phyloP scores from a whole-genome alignment of 2,113 vertebrate species.

The Scalopus aquaticus region DNA sequence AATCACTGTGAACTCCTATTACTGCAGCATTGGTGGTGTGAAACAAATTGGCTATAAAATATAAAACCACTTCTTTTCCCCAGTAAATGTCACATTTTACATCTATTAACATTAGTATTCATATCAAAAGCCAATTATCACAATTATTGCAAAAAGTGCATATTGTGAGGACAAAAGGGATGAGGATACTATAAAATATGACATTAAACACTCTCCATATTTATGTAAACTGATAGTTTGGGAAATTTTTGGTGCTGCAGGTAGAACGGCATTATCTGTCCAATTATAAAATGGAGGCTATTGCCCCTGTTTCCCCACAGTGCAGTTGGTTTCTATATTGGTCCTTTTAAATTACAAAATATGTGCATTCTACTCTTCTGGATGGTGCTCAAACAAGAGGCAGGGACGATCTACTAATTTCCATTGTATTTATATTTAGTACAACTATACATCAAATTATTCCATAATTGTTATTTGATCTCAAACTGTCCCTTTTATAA shows the following conservation, averaged over 20 bases:
- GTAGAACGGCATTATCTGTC: neutral
- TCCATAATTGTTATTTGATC: neutral
- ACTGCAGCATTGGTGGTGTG: neutral
- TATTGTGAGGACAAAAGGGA: neutral
- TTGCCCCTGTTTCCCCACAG: neutral
- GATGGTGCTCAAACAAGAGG: neutral
- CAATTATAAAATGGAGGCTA: neutral
- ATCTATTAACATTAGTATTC: conserved; percentile 64
- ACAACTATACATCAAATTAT: neutral
- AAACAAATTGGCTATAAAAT: conserved; percentile 37
- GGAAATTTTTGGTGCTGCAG: neutral
- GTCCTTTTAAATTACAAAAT: neutral
- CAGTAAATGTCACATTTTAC: conserved; percentile 68
- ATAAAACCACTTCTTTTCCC: neutral
- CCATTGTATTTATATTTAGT: neutral
- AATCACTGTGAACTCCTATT: neutral
- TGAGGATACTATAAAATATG: neutral
- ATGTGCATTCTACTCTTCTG: neutral
- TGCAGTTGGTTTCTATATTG: neutral
- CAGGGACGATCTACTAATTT: neutral
- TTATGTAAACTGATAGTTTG: neutral
- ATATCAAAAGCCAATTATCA: conserved; percentile 56
- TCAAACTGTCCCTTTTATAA: neutral
- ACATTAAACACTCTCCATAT: neutral
- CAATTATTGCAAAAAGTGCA: conserved; percentile 4